These are phyloP conservation scores for Galaxea fascicularis DNA, from an alignment of 92 coral and sea anemone species.

Conservation along the genomic window DNA sequence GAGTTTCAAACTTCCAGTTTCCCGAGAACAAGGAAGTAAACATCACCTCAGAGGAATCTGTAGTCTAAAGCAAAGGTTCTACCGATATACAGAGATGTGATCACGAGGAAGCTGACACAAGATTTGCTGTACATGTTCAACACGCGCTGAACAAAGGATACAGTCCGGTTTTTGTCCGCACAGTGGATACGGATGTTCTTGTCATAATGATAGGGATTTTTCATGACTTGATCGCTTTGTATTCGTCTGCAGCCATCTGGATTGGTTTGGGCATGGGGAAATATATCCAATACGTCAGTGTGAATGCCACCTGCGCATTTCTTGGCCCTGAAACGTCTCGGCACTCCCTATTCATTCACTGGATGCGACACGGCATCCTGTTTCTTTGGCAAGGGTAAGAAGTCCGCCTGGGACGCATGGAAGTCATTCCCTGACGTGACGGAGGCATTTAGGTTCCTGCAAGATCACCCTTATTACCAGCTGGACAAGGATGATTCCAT, in stretches of 20 bases:
- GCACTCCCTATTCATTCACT: slow-evolving; percentile 23
- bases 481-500: slow-evolving; percentile 22
- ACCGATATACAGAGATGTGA: slow-evolving; percentile 27
- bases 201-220: slow-evolving; percentile 18
- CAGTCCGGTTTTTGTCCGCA: slow-evolving; percentile 30
- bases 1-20: slow-evolving; percentile 45
- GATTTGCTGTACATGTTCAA: slow-evolving; percentile 34
- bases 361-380: slow-evolving; percentile 44
- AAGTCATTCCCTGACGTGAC: slow-evolving; percentile 9
- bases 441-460: slow-evolving; percentile 20
- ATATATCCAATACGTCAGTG: neutral
- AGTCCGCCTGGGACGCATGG: slow-evolving; percentile 39
- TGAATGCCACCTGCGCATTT: slow-evolving; percentile 26
- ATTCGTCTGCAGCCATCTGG: slow-evolving; percentile 33
- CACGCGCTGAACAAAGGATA: slow-evolving; percentile 10
- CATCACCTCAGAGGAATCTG: slow-evolving; percentile 28
- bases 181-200: slow-evolving; percentile 53
- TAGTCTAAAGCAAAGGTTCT: slow-evolving; percentile 29
- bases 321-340: slow-evolving; percentile 26
- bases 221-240: too few relatives aligned
- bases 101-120: slow-evolving; percentile 49
- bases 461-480: slow-evolving; percentile 28
- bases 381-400: slow-evolving; percentile 51
- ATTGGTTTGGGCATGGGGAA: slow-evolving; percentile 53
- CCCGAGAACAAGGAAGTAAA: neutral